Evolutionary conservation across 2,113 vertebrate species (phyloP), one percentile per base, ranked within the genome.

Genomic region (Ochotona princeps): DNA sequence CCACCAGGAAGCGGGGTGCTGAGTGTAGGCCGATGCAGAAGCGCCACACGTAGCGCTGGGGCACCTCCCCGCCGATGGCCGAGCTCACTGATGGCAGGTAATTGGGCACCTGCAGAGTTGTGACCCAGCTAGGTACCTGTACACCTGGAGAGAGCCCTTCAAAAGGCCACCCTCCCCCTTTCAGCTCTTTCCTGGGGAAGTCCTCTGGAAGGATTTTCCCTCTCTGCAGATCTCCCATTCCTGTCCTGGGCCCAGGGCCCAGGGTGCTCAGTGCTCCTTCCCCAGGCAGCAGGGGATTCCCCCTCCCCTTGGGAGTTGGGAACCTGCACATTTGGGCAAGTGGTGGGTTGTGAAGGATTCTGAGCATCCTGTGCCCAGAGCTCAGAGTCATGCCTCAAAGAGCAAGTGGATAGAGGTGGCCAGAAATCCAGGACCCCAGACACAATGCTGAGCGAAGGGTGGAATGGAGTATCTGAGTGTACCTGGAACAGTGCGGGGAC

Each of bases 1-100:
- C 96, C 83, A 99, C 94, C 76, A 99, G 97, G 90, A 99, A 97
- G 5, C 99, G 99, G 0, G 99, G 99, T 0, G 99, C 99, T 0
- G 99, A 99, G 97, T 99, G 99, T 63, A 99, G 97, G 8, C 98
- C 99, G 8, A 99, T 98, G 97, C 98, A 99, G 95, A 99, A 97
- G 15, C 99, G 98, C 99, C 99, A 99, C 76, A 99, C 98, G 73
- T 99, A 99, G 66, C 99, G 98, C 97, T 99, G 99, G 0, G 99
- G 99, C 0, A 98, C 97, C 35, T 98, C 97, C 0, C 98, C 98
- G 0, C 98, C 99, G n/a, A 99, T 99, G 60, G 99, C 99, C 0
- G 99, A 98, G 10, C 99, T 99, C 98, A 99, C 99, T 44, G 99
- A 99, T 0, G 99, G 99, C 23, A 99, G 98, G 97, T 99, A 99